Evolutionary conservation across 2,113 vertebrate species (phyloP), one percentile per base, ranked within the genome.

Genomic region (Cyprinodon brontotheroides): DNA sequence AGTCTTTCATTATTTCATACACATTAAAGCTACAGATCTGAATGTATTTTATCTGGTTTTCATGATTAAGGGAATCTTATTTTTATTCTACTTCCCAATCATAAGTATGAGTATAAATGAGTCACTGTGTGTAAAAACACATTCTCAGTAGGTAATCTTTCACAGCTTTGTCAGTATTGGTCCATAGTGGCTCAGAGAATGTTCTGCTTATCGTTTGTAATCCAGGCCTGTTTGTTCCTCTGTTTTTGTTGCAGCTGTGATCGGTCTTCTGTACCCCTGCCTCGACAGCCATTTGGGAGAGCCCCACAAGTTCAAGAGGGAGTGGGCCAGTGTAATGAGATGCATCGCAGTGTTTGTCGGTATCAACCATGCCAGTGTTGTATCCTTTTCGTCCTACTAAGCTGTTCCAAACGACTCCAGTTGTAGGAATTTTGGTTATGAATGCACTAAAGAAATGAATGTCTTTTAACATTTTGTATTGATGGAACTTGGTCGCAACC

Each of bases 301-400:
- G 86, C 97, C 97, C 15, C 98, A 99, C 93, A 96, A 97, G 87
- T 97, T 99, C 92, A 99, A 99, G 92, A 95, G 97, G 83, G 98
- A 99, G 92, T 99, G 98, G 98, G 99, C 98, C 83, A 99, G 96
- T 87, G 98, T 99, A 68, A 98, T 99, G 97, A 95, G 98, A 84
- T 99, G 98, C 75, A 97, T 99, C 64, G 98, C 97, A 0, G 98
- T 99, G 87, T 99, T 99, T 73, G 97, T 99, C 72, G 98, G 98
- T 68, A 99, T 99, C 91, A 99, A 99, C 93, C 98, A 99, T 38
- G 98, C 97, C 91, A 99, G 98, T 4, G 98, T 95, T 92, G 96
- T 99, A 99, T 99, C 98, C 97, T 97, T 89, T 72, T 29, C 29
- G 29, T 29, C 29, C 29, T 29, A 29, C 17, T 43, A 1, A 20